Evolutionary conservation across 2,797 vertebrate genomes (phyloP).

Genomic region (Calcarius lapponicus): DNA sequence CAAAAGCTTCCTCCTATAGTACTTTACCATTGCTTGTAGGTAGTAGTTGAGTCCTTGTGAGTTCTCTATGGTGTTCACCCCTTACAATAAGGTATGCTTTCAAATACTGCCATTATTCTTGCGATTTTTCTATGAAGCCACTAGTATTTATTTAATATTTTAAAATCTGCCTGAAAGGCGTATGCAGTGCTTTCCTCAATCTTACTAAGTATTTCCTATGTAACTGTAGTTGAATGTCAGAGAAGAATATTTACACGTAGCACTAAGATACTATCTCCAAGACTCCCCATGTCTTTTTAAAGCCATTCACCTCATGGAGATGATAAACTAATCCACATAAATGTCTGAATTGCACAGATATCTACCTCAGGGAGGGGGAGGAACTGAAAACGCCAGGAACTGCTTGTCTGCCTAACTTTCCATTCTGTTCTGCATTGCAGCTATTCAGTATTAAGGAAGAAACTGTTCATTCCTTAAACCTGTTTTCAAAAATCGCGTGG

Average conservation of each 20-base stretch:
- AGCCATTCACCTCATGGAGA: background rate
- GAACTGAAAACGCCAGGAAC: background rate
- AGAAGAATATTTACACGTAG: background rate
- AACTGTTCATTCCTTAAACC: background rate
- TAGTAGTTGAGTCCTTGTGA: background rate
- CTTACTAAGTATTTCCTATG: background rate
- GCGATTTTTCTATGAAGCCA: background rate
- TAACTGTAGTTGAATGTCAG: background rate
- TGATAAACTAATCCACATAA: background rate
- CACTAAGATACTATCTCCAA: background rate
- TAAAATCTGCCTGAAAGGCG: background rate
- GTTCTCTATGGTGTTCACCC: background rate
- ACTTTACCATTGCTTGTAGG: background rate
- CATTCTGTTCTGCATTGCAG: background rate
- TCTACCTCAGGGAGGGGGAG: too few species aligned
- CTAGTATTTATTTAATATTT: background rate
- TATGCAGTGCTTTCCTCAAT: background rate
- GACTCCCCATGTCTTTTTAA: background rate
- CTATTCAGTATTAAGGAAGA: background rate
- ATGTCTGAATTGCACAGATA: background rate
- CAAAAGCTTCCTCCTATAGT: background rate
- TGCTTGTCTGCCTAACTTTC: background rate
- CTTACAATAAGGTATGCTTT: background rate
- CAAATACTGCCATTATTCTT: background rate
- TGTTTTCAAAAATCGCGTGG: background rate